phyloP scores from a whole-genome alignment of 2,888 invertebrate genomes.

The Leucozona laternaria region DNA sequence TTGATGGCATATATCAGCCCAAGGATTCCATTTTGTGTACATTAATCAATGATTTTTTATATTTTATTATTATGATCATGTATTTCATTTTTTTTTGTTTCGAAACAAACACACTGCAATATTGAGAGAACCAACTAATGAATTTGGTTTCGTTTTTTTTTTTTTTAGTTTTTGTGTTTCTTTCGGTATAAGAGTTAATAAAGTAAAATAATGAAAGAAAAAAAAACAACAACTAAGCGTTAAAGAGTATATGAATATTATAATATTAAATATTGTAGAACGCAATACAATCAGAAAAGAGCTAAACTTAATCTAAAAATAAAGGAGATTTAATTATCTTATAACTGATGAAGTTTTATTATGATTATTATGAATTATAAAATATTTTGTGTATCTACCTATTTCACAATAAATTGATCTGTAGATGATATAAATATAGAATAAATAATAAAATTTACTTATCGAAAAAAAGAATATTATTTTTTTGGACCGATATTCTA shows the following conservation, averaged over 20 bases:
- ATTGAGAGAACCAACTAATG: constrained; percentile 26
- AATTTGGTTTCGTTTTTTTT: constrained; percentile 30
- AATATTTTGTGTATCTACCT: background rate
- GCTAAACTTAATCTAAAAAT: constrained; percentile 46
- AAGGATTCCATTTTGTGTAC: constrained; percentile 39
- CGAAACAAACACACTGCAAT: constrained; percentile 36
- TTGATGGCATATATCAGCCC: constrained; percentile 2
- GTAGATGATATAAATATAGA: background rate
- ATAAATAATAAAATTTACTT: background rate
- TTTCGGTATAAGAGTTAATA: constrained; percentile 57
- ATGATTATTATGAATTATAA: background rate
- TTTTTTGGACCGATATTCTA: background rate
- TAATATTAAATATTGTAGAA: constrained; percentile 54
- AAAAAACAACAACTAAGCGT: constrained; percentile 27
- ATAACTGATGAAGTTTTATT: constrained; percentile 9
- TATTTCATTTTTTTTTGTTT: constrained; percentile 10
- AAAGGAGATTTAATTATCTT: constrained; percentile 59
- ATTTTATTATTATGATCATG: constrained; percentile 45
- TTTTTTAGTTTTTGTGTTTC: constrained; percentile 42
- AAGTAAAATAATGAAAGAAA: constrained; percentile 26
- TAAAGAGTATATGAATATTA: constrained; percentile 31
- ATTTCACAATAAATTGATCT: background rate
- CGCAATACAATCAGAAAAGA: constrained; percentile 35
- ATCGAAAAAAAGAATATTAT: background rate
- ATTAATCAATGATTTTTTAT: constrained; percentile 32